Evolutionary conservation across 92 coral and sea anemone species (phyloP), one percentile per base, ranked within the genome.

Genomic region (Metridium senile): DNA sequence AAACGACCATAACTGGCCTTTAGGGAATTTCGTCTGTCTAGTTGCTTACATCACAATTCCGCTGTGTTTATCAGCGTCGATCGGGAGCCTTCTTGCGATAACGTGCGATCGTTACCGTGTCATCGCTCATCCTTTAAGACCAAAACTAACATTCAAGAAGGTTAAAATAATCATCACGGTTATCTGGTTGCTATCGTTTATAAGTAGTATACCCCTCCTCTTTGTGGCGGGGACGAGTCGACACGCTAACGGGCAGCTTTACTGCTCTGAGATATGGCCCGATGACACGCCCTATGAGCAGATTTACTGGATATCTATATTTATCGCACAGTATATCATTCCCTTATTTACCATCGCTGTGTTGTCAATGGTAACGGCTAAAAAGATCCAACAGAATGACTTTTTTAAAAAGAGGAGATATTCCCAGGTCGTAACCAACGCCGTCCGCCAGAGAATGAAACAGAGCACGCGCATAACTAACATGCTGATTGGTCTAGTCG

Each of bases 1-100:
- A 64, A 93, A 93, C 69, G 71, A 85, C 11, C 98, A 93, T 76
- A 93, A 88, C 82, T 93, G 98, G 98, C 93, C 93, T 2, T 56
- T 93, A 27, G 98, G 98, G 9, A 84, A 90, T 81, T 82, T 84
- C 45, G 85, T 89, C 39, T 93, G 98, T 30, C 91, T 84, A 35
- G 81, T 93, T 8, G 93, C 92, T 4, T 93, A 93, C 22, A 84
- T 84, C 18, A 85, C 84, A 32, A 92, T 93, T 54, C 97, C 98
- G 11, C 89, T 93, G 0, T 90, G 97, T 74, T 78, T 93, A 33
- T 84, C 97, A 7, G 80, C 93, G 23, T 90, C 97, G 34, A 82
- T 90, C 62, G 93, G 87, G 28, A 90, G 90, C 30, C 68, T 93
- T 35, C 87, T 93, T 26, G 98, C 91, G 22, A 93, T 93, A 49